Evolutionary conservation across 2,888 invertebrate species (phyloP), one percentile per base, ranked within the genome.

Genomic region (Drosophila dives): DNA sequence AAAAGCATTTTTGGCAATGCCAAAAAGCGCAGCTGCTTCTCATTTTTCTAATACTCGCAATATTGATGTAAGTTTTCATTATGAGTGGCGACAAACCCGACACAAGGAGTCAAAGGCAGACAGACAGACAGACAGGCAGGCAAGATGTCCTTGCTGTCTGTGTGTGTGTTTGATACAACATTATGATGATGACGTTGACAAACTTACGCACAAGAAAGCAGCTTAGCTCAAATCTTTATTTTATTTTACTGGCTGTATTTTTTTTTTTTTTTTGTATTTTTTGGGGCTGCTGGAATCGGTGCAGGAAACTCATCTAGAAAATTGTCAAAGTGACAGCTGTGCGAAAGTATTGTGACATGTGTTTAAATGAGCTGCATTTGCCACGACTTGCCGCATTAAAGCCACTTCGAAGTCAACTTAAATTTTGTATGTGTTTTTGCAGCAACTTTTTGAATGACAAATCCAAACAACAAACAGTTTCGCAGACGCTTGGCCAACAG

Each of bases 301-400:
- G 80, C 65, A 81, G 74, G 87, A 89, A 87, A 90, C 86, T 87
- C 90, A 90, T 87, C 90, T 90, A 89, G 84, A 89, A 89, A 87
- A 87, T 87, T 87, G 90, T 89, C 87, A 89, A 90, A 87, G 86
- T 90, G 86, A 87, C 86, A 87, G 90, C 84, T 87, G 86, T 80
- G 87, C 77, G 81, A 86, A 90, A 90, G 86, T 87, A 86, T 87
- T 87, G 86, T 90, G 90, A 90, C 86, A 87, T 87, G 89, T 87
- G 86, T 87, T 89, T 86, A 89, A 90, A 89, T 87, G 87, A 89
- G 87, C 90, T 90, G 84, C 87, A 87, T 81, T 90, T 87, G 60
- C 66, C 58, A 54, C 29, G 29, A 33, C 34, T 38, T 38, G 42
- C 3, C 64, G 56, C 72, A 64, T 90, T 86, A 85, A 85, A 85